Evolutionary conservation across 2,888 invertebrate species (phyloP), one percentile per base, ranked within the genome.

Genomic region (Polydesmus complanatus): DNA sequence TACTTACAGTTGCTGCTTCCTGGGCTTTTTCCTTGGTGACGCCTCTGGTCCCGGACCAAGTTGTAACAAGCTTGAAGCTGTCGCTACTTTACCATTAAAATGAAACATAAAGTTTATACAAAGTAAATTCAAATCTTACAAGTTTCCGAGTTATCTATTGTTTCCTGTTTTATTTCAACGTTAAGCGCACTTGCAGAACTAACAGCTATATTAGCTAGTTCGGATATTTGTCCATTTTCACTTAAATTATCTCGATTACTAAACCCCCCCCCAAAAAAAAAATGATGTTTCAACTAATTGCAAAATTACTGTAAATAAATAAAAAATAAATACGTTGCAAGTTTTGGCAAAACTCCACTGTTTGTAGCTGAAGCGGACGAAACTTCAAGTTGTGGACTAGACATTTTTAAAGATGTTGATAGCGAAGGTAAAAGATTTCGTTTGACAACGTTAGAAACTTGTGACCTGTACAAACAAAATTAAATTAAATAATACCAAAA

Each of bases 1-100:
- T 5, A 79, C 84, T 79, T 76, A 90, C 89, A 89, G 78, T 75
- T 86, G 83, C 68, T 87, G 94, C 71, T 95, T 92, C 63, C 94
- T 78, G 0, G 94, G 89, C 70, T 94, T 93, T 74, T 95, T 95
- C 62, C 94, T 78, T 0, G 93, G 90, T 59, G 85, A 84, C 74
- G 84, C 82, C 71, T 75, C 74, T 37, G 37, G 37, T 37, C 5
- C 37, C 5, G 37, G 37, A 37, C 37, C 51, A 8, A 19, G n/a
- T 51, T 8, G 51, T 18, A 51, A 51, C 5, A 51, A 21, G n/a
- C n/a, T 21, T 14, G 51, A 51, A 51, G 21, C n/a, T 51, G 19
- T 5, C 21, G 21, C 8, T 51, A 14, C 5, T 37, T 5, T 37
- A 14, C 37, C 49, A 1, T 54, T 47, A 23, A 53, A 26, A 59